Base-by-base conservation (phyloP, 2,888 invertebrate species). In the Meteorus colon region DNA sequence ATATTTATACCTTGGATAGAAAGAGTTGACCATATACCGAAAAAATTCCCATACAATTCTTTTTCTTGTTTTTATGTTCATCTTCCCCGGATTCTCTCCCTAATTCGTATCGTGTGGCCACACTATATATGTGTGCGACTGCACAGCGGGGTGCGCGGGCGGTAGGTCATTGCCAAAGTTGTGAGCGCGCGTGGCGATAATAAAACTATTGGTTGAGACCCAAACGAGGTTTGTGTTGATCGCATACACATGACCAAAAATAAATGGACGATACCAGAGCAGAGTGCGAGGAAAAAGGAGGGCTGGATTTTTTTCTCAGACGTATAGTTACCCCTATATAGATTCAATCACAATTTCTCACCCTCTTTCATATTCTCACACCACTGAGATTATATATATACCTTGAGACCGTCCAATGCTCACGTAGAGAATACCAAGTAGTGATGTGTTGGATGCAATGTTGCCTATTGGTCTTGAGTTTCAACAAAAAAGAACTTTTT, bases 181-280 rank as follows among this genome's bases (percentile, higher is more conserved):
- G 76, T 73, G 70, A 76, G 75, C 69, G 82, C 83, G 84, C 76
- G 82, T 82, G 74, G 83, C 85, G 83, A 85, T 86, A 86, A 88
- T 87, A 87, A 88, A 88, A 87, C 86, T 88, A 86, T 88, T 83
- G 79, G 48, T 37, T 71, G 34, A 41, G 16, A 41, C 27, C 66
- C 16, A 48, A 73, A 60, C 45, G 69, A 70, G 41, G 24, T 34
- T 27, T 66, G 45, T 75, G 71, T 66, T 59, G 75, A 67, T 65
- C 59, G 71, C 71, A 75, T 75, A 75, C 75, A 71, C 71, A 75
- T 55, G 71, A 71, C 75, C 71, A 65, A 31, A 66, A 59, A 71
- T 68, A 48, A 55, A 66, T 59, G 41, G 59, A 19, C 19, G 19
- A 55, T 55, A 19, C n/a, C 41, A 41, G 27, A 37, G 51, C 55